Evolutionary conservation across 92 coral and sea anemone genomes (phyloP).

Genomic region (Phenganax stokvisi): DNA sequence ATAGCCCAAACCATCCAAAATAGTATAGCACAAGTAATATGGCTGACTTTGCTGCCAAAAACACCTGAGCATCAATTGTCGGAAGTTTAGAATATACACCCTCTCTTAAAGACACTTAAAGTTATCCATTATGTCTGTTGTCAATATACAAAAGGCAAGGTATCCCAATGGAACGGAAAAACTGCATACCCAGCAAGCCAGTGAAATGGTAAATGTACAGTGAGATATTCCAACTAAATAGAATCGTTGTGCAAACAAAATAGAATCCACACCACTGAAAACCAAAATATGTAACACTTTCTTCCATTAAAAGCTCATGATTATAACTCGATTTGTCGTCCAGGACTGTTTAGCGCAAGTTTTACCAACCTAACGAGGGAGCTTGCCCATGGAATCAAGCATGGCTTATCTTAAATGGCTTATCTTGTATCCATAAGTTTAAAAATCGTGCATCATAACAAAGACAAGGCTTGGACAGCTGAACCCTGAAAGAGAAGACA

Average conservation of each 20-base stretch:
- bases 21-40: not conserved
- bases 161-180: constrained; percentile 39
- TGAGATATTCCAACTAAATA: constrained; percentile 56
- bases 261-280: constrained; percentile 55
- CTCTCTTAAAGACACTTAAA: constrained; percentile 6
- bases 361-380: not conserved
- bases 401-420: not conserved
- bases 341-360: not conserved
- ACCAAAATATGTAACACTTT: constrained; percentile 44
- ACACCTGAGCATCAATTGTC: constrained; percentile 2
- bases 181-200: constrained; percentile 44
- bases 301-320: not conserved
- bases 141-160: not conserved
- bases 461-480: not conserved
- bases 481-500: not conserved
- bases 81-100: not conserved
- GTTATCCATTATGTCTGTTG: constrained; percentile 3
- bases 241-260: constrained; percentile 38
- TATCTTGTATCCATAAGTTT: not conserved
- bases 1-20: not conserved
- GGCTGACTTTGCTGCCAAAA: not conserved
- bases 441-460: no score
- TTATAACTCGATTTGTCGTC: not conserved
- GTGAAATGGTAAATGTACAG: constrained; percentile 48
- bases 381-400: not conserved